phyloP scores from a whole-genome alignment of 2,888 invertebrate species.

The Sinohyriopsis cumingii region DNA sequence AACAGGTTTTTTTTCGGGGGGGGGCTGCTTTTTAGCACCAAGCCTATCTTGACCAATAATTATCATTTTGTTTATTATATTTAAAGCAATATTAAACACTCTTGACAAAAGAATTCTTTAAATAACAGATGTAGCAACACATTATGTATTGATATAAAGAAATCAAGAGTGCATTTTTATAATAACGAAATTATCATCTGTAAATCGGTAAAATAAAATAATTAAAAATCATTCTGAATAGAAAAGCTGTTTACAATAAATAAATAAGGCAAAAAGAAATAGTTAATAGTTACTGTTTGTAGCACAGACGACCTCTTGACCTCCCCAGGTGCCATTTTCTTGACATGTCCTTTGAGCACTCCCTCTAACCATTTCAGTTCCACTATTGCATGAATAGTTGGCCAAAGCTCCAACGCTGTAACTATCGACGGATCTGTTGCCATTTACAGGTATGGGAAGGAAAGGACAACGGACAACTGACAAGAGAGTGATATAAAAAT shows the following conservation, averaged over 20 bases:
- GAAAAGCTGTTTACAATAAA: background rate
- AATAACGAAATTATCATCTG: too few species aligned
- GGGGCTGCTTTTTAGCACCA: too few species aligned
- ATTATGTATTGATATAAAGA: too few species aligned
- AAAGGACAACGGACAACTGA: conserved; percentile 58
- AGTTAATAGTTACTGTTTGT: conserved; percentile 18
- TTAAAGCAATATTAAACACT: too few species aligned
- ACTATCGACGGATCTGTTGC: conserved; percentile 45
- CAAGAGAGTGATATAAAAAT: background rate
- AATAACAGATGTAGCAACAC: too few species aligned
- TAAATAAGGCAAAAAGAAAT: conserved; percentile 3
- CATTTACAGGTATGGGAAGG: conserved; percentile 42
- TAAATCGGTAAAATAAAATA: too few species aligned
- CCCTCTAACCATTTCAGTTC: conserved; percentile 26
- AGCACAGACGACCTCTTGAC: conserved; percentile 39
- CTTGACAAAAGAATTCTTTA: too few species aligned
- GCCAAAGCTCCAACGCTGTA: conserved; percentile 39
- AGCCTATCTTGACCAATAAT: too few species aligned
- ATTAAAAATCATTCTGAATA: background rate
- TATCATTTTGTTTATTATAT: too few species aligned
- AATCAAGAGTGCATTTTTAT: too few species aligned
- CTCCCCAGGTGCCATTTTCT: conserved; percentile 49
- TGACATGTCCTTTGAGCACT: conserved; percentile 33
- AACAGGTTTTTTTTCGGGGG: too few species aligned
- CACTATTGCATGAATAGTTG: conserved; percentile 45